Percentiles rank a stretch among this genome's conserved stretches.
These are phyloP conservation scores for Pandion haliaetus DNA, from an alignment of 2,113 vertebrate genomes.

Conservation along the genomic window DNA sequence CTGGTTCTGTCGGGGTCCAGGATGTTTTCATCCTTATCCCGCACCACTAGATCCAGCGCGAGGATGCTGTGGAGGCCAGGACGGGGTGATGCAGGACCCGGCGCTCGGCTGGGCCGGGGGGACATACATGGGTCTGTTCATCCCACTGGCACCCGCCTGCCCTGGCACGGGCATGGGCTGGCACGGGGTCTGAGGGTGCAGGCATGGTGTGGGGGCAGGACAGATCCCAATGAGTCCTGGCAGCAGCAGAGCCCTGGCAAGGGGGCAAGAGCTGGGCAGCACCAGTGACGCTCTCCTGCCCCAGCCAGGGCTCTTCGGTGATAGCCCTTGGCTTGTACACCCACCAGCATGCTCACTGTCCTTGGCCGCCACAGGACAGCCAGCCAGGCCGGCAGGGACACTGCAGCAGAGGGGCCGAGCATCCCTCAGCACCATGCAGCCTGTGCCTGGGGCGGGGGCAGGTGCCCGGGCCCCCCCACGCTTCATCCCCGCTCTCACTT, in stretches of 20 bases:
- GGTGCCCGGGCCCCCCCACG: rapidly evolving
- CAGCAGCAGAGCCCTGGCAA: background rate
- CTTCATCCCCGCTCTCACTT: background rate
- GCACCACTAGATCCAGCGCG: constrained; percentile 47
- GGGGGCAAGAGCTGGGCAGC: background rate
- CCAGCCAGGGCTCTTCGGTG: rapidly evolving
- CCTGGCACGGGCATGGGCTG: background rate
- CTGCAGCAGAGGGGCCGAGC: background rate
- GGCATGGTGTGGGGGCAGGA: background rate
- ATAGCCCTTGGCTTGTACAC: background rate
- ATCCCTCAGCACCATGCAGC: background rate
- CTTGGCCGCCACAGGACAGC: background rate
- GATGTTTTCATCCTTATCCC: constrained; percentile 55
- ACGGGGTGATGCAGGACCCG: background rate
- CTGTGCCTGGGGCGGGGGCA: background rate
- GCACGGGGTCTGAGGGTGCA: background rate
- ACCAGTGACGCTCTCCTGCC: background rate
- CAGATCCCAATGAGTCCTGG: rapidly evolving
- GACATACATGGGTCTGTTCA: rapidly evolving
- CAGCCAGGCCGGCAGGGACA: background rate
- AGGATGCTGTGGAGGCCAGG: background rate
- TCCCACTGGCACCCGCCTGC: rapidly evolving
- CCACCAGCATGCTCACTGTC: background rate
- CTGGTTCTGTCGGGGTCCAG: constrained; percentile 60
- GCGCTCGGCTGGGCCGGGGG: rapidly evolving